Percentiles rank a stretch among this genome's conserved stretches.
These are phyloP conservation scores for Pachyramphus minor DNA, from an alignment of 2,113 vertebrate species.

Conservation along the genomic window DNA sequence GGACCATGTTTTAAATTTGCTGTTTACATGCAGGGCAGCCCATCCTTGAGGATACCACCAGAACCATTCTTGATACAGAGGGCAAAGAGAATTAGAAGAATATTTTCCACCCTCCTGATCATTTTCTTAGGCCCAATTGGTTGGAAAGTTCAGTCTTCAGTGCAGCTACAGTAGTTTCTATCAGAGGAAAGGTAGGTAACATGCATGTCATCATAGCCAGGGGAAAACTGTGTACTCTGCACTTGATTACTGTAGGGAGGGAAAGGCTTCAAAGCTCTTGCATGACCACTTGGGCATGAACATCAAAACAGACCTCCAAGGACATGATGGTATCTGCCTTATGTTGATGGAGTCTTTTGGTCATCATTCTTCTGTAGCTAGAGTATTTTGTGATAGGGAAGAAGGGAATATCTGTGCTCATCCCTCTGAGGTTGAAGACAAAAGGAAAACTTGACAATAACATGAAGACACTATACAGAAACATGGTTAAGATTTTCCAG, in stretches of 20 bases:
- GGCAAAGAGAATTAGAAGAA: not conserved
- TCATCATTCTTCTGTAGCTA: not conserved
- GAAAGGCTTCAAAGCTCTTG: not conserved
- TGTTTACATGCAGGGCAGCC: rapidly evolving
- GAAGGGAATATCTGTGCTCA: not conserved
- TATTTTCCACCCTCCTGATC: not conserved
- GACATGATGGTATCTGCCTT: not conserved
- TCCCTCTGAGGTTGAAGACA: not conserved
- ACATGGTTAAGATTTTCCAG: not conserved
- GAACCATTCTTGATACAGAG: not conserved
- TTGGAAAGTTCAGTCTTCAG: not conserved
- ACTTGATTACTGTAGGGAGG: not conserved
- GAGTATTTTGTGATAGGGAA: not conserved
- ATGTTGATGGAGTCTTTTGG: not conserved
- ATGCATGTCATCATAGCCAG: rapidly evolving
- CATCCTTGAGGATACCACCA: not conserved
- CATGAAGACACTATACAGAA: not conserved
- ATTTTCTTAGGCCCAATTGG: not conserved
- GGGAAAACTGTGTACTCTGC: not conserved
- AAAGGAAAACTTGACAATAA: not conserved
- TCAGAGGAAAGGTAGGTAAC: not conserved
- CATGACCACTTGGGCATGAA: not conserved
- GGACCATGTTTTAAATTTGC: not conserved
- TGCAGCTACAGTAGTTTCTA: not conserved
- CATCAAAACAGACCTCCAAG: not conserved